These are phyloP conservation scores for Champsocephalus gunnari DNA, from an alignment of 2,797 vertebrate genomes.

Conservation along the genomic window DNA sequence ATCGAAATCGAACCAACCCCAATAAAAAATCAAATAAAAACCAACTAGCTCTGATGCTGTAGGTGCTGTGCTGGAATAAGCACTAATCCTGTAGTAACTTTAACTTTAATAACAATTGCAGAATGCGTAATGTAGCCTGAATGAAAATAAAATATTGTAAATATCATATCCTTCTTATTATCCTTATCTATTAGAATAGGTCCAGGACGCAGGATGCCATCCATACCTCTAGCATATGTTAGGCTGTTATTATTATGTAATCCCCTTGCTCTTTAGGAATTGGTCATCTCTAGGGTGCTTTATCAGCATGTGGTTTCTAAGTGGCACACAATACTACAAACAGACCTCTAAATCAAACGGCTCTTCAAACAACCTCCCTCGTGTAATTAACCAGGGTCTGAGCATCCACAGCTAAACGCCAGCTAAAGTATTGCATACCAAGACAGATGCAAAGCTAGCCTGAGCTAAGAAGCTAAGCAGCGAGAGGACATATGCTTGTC, in stretches of 20 bases:
- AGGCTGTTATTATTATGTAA: slow-evolving; percentile 61
- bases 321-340: slow-evolving; percentile 38
- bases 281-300: slow-evolving; percentile 48
- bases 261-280: slow-evolving; percentile 50
- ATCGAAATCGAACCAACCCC: no score
- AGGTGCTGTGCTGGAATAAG: background rate
- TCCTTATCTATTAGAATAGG: slow-evolving; percentile 35
- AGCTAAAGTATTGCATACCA: background rate
- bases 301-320: slow-evolving; percentile 50
- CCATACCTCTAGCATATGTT: slow-evolving; percentile 43
- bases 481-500: slow-evolving; percentile 35
- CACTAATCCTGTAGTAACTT: background rate
- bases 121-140: background rate
- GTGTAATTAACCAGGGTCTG: slow-evolving; percentile 8
- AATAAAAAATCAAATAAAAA: background rate
- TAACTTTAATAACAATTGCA: background rate
- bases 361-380: slow-evolving; percentile 5
- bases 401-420: slow-evolving; percentile 2
- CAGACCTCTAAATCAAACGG: slow-evolving; percentile 33
- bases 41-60: background rate
- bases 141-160: slow-evolving; percentile 32
- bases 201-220: slow-evolving; percentile 38
- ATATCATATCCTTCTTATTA: slow-evolving; percentile 57
- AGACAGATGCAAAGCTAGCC: slow-evolving; percentile 32
- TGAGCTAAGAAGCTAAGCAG: slow-evolving; percentile 45